Evolutionary conservation across 2,113 vertebrate genomes (phyloP).

Genomic region (Penelope pileata): DNA sequence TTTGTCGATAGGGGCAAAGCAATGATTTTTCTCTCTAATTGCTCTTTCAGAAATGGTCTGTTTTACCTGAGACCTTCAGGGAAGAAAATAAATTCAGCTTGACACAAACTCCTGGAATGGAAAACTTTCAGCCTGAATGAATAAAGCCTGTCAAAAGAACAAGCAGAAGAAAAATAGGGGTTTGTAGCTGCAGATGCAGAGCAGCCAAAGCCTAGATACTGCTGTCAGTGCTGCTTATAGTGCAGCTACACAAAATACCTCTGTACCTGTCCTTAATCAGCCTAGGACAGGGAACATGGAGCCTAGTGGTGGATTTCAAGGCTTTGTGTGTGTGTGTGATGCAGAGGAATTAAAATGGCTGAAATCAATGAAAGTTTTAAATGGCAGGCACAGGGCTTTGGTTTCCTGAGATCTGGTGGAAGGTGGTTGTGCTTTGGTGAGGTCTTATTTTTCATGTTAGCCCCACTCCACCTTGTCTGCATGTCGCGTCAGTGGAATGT

Average conservation of each 20-base stretch:
- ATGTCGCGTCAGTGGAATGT: neutral
- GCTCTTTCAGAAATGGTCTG: neutral
- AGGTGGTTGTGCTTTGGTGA: neutral
- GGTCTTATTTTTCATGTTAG: slow-evolving; percentile 17
- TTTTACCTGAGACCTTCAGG: neutral
- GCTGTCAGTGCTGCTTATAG: neutral
- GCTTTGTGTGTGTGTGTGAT: neutral
- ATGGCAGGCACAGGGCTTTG: neutral
- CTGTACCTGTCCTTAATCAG: neutral
- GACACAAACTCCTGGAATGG: neutral
- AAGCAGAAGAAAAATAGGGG: neutral
- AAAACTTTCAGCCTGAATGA: neutral
- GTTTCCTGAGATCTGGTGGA: neutral
- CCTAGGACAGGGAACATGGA: neutral
- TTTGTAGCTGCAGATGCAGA: neutral
- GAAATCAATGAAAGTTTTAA: neutral
- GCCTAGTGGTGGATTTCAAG: neutral
- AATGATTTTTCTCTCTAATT: neutral
- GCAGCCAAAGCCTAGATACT: neutral
- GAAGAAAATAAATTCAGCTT: neutral
- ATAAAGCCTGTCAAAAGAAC: neutral
- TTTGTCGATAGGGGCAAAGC: neutral
- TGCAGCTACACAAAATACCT: neutral
- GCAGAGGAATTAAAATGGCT: neutral
- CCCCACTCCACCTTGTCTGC: slow-evolving; percentile 1